phyloP scores from a whole-genome alignment of 2,888 invertebrate species.

The Cylloceria caligata region DNA sequence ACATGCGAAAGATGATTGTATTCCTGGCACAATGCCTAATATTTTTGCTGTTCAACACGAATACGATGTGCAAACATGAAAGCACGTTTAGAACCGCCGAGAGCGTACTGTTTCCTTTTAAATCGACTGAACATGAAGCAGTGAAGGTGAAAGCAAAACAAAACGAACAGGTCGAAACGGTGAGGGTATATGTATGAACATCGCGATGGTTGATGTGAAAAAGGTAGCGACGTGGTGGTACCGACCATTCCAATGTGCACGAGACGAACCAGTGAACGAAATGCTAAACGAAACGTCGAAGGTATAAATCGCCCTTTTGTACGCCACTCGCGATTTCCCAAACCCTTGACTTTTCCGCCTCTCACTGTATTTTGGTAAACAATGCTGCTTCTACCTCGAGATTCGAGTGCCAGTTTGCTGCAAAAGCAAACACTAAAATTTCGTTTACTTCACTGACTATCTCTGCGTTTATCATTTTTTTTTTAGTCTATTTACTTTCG shows the following conservation, averaged over 20 bases:
- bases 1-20: background rate
- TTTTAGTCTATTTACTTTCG: background rate
- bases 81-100: background rate
- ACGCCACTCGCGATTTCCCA: slow-evolving; percentile 12
- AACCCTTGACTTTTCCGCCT: slow-evolving; percentile 1
- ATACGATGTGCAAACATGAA: slow-evolving; percentile 4
- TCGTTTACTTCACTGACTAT: background rate
- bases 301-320: slow-evolving; percentile 36
- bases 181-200: background rate
- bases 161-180: slow-evolving; percentile 22
- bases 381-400: background rate
- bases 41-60: background rate
- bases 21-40: background rate
- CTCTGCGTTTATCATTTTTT: background rate
- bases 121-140: background rate
- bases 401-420: slow-evolving; percentile 15
- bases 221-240: background rate
- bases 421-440: slow-evolving; percentile 12
- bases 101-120: background rate
- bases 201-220: background rate
- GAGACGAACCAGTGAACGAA: slow-evolving; percentile 14
- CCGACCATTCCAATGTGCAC: background rate
- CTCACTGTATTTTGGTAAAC: slow-evolving; percentile 24
- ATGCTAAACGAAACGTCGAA: slow-evolving; percentile 44
- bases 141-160: background rate